Conservation (phyloP, 2,888 invertebrate genomes). For the Tortricodes alternella region DNA sequence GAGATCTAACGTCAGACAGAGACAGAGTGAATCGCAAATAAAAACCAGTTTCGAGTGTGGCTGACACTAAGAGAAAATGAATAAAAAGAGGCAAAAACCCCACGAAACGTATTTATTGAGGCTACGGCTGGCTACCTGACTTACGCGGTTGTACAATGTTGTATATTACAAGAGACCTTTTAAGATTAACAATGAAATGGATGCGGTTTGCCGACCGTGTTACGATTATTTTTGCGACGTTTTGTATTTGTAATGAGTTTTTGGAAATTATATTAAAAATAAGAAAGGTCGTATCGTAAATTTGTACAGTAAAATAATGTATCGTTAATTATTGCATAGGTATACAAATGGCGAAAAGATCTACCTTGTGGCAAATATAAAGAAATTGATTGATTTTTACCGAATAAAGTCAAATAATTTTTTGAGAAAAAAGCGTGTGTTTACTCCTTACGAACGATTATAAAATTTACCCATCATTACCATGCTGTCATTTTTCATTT, state of each 20-base stretch:
- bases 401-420: no score
- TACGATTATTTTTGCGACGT: slow-evolving; percentile 7
- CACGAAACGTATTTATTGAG: slow-evolving; percentile 42
- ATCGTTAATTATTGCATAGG: no score
- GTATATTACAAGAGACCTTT: slow-evolving; percentile 29
- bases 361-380: no score
- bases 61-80: slow-evolving; percentile 38
- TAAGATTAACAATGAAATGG: slow-evolving; percentile 22
- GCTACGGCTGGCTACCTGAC: slow-evolving; percentile 41
- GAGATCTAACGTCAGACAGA: slow-evolving; percentile 36
- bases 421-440: no score
- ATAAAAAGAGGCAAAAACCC: slow-evolving; percentile 33
- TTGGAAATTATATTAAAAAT: neutral
- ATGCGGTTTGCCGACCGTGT: slow-evolving; percentile 20
- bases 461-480: no score
- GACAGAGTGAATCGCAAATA: slow-evolving; percentile 34
- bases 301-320: no score
- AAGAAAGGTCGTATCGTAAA: neutral
- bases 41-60: slow-evolving; percentile 35
- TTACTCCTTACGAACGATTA: no score
- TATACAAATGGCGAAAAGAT: no score
- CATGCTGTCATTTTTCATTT: no score
- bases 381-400: no score
- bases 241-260: slow-evolving; percentile 20
- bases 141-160: slow-evolving; percentile 43